Evolutionary conservation across 2,113 vertebrate genomes (phyloP).

Genomic region (Podilymbus podiceps): DNA sequence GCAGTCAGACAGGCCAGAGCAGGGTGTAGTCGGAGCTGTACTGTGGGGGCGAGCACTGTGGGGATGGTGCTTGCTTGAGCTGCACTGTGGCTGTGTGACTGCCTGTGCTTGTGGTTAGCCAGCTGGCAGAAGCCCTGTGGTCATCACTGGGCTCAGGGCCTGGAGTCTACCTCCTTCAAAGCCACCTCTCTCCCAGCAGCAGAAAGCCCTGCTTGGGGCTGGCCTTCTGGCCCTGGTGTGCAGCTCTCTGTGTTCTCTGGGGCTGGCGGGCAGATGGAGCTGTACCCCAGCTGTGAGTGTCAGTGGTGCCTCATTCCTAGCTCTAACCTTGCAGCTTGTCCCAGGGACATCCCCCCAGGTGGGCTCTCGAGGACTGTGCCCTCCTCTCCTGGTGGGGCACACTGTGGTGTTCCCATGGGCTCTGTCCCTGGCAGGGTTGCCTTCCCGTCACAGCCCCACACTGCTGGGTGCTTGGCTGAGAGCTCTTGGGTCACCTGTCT

Average conservation of each 20-base stretch:
- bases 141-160: neutral
- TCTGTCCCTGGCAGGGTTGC: neutral
- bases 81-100: accelerated
- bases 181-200: neutral
- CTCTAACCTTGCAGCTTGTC: neutral
- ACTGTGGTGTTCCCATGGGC: neutral
- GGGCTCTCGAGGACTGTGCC: neutral
- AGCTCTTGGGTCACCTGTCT: neutral
- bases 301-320: neutral
- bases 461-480: neutral
- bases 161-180: neutral
- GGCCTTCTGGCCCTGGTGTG: neutral
- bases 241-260: neutral
- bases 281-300: neutral
- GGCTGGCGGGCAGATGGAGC: neutral
- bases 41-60: accelerated
- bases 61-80: neutral
- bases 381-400: neutral
- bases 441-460: neutral
- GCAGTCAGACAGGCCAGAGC: conserved; percentile 38
- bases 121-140: neutral
- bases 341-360: neutral
- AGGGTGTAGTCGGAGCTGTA: conserved; percentile 4
- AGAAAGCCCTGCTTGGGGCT: neutral
- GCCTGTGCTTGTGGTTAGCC: neutral